Base-by-base conservation (phyloP, 2,888 invertebrate species). In the Leptopilina syphax region DNA sequence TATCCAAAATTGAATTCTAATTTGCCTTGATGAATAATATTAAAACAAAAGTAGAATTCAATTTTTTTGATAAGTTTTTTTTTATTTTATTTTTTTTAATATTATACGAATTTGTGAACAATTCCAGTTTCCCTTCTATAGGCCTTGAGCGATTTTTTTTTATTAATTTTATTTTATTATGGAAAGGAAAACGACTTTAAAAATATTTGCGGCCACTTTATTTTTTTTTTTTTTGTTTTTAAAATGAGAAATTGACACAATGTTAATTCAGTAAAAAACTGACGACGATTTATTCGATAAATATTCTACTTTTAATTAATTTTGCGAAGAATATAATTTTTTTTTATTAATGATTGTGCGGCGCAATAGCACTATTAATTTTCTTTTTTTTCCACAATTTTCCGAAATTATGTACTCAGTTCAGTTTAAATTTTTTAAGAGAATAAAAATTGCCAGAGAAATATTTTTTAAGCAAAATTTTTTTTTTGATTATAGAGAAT, bases 331-430 rank as follows among this genome's bases (percentile, higher is more conserved):
- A 47, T 57, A 65, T 54, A 79, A 81, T 50, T 50, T 50, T 81
- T 78, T 34, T 34, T 34, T 34, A 34, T 34, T 82, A 76, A 73
- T 78, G 85, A 85, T 85, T 84, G 85, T 86, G 79, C 83, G 85
- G 84, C 86, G 86, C 87, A 81, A 82, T 83, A 84, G 80, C 78
- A 81, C 76, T 81, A 81, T 76, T 27, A 24, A 70, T 13, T 12
- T 10, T 44, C 3, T 18, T 24, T 47, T 68, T 47, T 9, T 63
- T 18, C 63, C 24, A 24, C 18, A 60, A 6, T 18, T 2, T 1
- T 63, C 63, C 24, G 24, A 63, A 63, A 63, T 63, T 27, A 27
- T 3, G 34, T 34, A 63, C 9, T 24, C 63, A 18, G 9, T 63
- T 63, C 24, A 63, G 63, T 63, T 63, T 63, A 9, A 18, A 34